phyloP scores from a whole-genome alignment of 2,888 invertebrate species.

The Nemotelus nigrinus region DNA sequence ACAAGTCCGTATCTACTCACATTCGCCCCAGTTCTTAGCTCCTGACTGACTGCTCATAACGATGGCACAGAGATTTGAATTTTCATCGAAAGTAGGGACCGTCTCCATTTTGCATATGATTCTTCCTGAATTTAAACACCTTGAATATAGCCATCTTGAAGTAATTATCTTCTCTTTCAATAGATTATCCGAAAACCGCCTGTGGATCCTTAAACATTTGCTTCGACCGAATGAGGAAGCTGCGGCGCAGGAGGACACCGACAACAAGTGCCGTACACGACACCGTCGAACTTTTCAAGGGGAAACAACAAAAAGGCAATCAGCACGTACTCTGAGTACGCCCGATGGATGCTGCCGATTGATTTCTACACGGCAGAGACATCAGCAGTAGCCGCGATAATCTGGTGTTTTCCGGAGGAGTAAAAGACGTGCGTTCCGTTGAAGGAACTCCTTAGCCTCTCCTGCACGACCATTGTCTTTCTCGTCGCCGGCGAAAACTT shows the following conservation, averaged over 20 bases:
- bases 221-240: not conserved
- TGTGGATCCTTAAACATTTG: not conserved
- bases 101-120: too few species aligned
- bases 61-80: too few species aligned
- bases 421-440: too few species aligned
- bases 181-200: not conserved
- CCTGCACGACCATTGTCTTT: too few species aligned
- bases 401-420: too few species aligned
- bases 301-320: constrained; percentile 7
- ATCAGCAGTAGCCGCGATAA: not conserved
- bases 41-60: too few species aligned
- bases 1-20: too few species aligned
- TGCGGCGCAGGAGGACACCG: not conserved
- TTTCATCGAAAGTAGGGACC: too few species aligned
- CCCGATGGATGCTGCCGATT: not conserved
- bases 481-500: too few species aligned
- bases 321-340: not conserved
- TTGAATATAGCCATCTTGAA: not conserved
- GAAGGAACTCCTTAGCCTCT: too few species aligned
- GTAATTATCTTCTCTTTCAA: not conserved
- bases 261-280: constrained; percentile 8
- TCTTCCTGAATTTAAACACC: too few species aligned
- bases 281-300: not conserved
- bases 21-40: too few species aligned
- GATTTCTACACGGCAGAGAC: constrained; percentile 27